These are phyloP conservation scores for Leucozona laternaria DNA, from an alignment of 2,888 invertebrate species.

Conservation along the genomic window DNA sequence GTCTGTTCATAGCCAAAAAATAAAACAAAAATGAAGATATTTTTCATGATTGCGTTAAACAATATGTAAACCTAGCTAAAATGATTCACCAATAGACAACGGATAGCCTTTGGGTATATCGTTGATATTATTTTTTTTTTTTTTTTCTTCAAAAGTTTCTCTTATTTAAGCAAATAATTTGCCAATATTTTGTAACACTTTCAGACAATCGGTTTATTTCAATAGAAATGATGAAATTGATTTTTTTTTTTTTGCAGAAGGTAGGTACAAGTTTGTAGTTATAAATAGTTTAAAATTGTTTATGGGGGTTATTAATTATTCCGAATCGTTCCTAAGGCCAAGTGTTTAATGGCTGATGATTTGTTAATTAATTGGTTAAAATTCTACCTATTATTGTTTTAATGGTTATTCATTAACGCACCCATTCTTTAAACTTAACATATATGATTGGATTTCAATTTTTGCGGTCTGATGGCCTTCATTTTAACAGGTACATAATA, in stretches of 20 bases:
- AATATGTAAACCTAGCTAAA: no score
- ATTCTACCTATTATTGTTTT: background rate
- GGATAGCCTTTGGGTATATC: background rate
- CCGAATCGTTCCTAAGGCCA: background rate
- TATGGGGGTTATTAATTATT: conserved; percentile 1
- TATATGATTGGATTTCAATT: background rate
- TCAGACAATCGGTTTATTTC: background rate
- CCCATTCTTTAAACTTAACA: background rate
- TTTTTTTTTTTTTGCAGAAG: background rate
- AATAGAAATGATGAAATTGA: background rate
- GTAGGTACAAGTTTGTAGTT: background rate
- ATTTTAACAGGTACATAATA: background rate
- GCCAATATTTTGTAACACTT: background rate
- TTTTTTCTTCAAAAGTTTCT: conserved; percentile 1
- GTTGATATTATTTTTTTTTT: background rate
- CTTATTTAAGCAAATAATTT: conserved; percentile 2
- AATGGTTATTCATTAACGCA: background rate
- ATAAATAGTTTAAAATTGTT: background rate
- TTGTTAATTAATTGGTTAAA: background rate
- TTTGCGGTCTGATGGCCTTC: background rate
- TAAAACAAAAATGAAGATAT: background rate
- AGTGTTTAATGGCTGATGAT: background rate
- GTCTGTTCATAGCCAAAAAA: background rate
- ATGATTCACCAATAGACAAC: background rate
- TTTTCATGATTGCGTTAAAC: background rate